Conservation (phyloP, 2,888 invertebrate species). For the Hartigia nigra region DNA sequence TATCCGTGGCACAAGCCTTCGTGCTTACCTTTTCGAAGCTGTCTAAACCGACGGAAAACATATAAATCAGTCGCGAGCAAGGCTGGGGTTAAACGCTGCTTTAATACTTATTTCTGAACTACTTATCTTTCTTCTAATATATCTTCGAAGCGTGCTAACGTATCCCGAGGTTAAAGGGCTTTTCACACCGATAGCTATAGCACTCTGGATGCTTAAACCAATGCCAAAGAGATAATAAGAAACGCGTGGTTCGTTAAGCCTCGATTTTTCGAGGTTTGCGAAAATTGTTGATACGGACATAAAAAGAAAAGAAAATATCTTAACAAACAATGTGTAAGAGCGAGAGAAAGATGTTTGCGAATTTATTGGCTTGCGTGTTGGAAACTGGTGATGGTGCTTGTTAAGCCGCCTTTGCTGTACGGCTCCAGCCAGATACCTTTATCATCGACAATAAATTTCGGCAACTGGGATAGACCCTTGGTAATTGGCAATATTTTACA, state of each 20-base stretch:
- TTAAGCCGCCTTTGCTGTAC: slow-evolving; percentile 44
- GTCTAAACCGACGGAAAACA: slow-evolving; percentile 23
- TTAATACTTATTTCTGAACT: slow-evolving; percentile 24
- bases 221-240: not conserved
- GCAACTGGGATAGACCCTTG: slow-evolving; percentile 38
- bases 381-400: slow-evolving; percentile 40
- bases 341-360: slow-evolving; percentile 5
- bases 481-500: slow-evolving; percentile 52
- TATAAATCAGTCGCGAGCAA: slow-evolving; percentile 16
- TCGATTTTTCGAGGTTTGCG: not conserved
- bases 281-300: not conserved
- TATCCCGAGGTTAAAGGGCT: not conserved
- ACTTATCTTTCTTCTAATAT: slow-evolving; percentile 21
- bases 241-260: not conserved
- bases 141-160: slow-evolving; percentile 11
- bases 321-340: not conserved
- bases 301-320: not conserved
- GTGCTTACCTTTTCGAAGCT: slow-evolving; percentile 14
- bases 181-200: not conserved
- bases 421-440: slow-evolving; percentile 45
- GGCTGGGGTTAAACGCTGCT: slow-evolving; percentile 21
- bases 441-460: slow-evolving; percentile 58
- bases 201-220: not conserved
- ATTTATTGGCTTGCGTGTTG: slow-evolving; percentile 53
- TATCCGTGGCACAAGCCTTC: not conserved